Evolutionary conservation across 2,113 vertebrate genomes (phyloP), one percentile per base, ranked within the genome.

Genomic region (Clupea harengus): DNA sequence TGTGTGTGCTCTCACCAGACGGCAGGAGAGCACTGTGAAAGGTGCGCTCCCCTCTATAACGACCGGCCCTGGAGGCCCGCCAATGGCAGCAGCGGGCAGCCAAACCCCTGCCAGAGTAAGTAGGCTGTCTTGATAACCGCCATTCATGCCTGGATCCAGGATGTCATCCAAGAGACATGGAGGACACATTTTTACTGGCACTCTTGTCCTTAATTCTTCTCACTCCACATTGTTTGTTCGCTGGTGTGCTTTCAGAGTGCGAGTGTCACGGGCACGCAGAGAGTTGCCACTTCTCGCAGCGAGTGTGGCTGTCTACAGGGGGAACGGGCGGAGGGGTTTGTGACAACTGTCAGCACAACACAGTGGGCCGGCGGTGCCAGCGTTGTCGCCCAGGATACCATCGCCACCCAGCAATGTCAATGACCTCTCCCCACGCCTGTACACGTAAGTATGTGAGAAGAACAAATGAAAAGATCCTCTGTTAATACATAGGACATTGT

Each of bases 91-190:
- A 96, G 95, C 1, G 95, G 96, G 28, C 94, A 93, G 28, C 92
- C 96, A 4, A 96, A 97, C 82, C 92, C 95, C n/a, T 98, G 97
- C 91, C 94, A 92, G 94, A 97, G 97, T 97, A 92, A 95, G 96
- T 92, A 75, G 50, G 11, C 64, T 13, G 47, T 11, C 52, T 60
- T 44, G 20, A 57, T 60, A 28, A 32, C 64, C 28, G 32, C 72
- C 72, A 39, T 15, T 15, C 10, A 13, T 15, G 28, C 67, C 67
- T 4, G 1, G 25, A 15, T 39, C 3, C 57, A 9, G n/a, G 85
- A 15, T 22, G 8, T 9, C 46, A 18, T 81, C 75, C 10, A 75
- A 50, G 39, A 85, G 81, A 60, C 45, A 11, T 32, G 15, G 67
- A 78, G 3, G 72, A 78, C 10, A 17, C 13, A 4, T 78, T 13